Conservation (phyloP, 1,140 invertebrate genomes). For the Papilio xuthus region DNA sequence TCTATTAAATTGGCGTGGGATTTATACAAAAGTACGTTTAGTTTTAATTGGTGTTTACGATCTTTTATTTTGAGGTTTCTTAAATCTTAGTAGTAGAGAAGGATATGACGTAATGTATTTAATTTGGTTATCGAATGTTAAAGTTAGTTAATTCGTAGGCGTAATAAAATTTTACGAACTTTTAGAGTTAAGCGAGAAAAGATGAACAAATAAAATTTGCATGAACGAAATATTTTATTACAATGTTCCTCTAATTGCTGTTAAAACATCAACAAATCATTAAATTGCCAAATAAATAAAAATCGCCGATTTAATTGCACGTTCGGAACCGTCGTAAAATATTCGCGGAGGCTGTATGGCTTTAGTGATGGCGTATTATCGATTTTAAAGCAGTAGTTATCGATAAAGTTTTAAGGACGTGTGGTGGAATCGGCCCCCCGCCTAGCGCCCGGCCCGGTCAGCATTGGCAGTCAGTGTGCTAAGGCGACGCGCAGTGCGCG, state of each 20-base stretch:
- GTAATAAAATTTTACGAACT: slow-evolving; percentile 10
- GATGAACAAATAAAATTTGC: slow-evolving; percentile 32
- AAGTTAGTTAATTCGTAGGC: background rate
- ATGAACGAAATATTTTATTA: slow-evolving; percentile 21
- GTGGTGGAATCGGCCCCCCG: slow-evolving; percentile 65
- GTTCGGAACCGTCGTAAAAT: slow-evolving; percentile 51
- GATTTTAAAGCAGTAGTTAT: slow-evolving; percentile 63
- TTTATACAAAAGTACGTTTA: background rate
- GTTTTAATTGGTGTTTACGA: background rate
- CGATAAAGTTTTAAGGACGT: slow-evolving; percentile 70
- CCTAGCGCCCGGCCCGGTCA: slow-evolving; percentile 44
- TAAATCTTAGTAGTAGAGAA: no score
- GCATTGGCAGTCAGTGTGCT: slow-evolving; percentile 58
- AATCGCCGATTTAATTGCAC: slow-evolving; percentile 45
- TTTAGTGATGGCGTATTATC: slow-evolving; percentile 63
- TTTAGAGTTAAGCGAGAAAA: background rate
- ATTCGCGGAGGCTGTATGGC: slow-evolving; percentile 43
- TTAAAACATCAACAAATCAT: slow-evolving; percentile 33
- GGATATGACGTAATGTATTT: background rate
- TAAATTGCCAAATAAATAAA: slow-evolving; percentile 24
- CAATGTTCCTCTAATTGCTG: slow-evolving; percentile 29
- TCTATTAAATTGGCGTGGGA: slow-evolving; percentile 3
- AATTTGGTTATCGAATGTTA: background rate
- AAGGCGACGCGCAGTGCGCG: slow-evolving; percentile 61
- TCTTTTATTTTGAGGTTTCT: background rate